phyloP scores from a whole-genome alignment of 2,797 vertebrate genomes.

The Argyrosomus regius region DNA sequence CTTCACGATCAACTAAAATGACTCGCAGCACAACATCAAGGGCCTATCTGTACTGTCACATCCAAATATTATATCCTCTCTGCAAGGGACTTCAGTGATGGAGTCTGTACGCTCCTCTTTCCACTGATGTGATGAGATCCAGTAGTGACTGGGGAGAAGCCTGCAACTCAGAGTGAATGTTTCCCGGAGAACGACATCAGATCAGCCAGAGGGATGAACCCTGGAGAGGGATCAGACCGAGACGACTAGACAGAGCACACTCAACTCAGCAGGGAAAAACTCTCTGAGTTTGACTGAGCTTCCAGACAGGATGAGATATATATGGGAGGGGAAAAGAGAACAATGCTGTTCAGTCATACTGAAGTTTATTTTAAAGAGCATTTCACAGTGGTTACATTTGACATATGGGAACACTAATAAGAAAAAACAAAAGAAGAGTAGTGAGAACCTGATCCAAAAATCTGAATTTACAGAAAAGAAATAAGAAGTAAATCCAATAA shows the following conservation, averaged over 20 bases:
- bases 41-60: conserved; percentile 33
- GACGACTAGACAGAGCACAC: conserved; percentile 45
- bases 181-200: conserved; percentile 52
- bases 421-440: neutral
- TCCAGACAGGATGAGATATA: conserved; percentile 29
- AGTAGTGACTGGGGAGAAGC: conserved; percentile 38
- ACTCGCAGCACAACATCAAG: conserved; percentile 32
- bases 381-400: conserved; percentile 12
- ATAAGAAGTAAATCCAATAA: conserved; percentile 13
- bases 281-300: conserved; percentile 45
- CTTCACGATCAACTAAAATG: conserved; percentile 21
- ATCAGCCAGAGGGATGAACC: conserved; percentile 62
- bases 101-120: conserved; percentile 37
- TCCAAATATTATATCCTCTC: conserved; percentile 44
- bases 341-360: conserved; percentile 3
- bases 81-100: conserved; percentile 34
- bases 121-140: conserved; percentile 44
- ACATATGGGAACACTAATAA: neutral
- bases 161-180: conserved; percentile 44
- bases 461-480: neutral
- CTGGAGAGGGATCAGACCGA: conserved; percentile 60
- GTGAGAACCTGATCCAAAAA: conserved; percentile 1
- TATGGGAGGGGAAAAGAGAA: neutral
- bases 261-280: conserved; percentile 36
- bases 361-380: conserved; percentile 46